Evolutionary conservation across 2,797 vertebrate species (phyloP).

Genomic region (Pygocentrus nattereri): DNA sequence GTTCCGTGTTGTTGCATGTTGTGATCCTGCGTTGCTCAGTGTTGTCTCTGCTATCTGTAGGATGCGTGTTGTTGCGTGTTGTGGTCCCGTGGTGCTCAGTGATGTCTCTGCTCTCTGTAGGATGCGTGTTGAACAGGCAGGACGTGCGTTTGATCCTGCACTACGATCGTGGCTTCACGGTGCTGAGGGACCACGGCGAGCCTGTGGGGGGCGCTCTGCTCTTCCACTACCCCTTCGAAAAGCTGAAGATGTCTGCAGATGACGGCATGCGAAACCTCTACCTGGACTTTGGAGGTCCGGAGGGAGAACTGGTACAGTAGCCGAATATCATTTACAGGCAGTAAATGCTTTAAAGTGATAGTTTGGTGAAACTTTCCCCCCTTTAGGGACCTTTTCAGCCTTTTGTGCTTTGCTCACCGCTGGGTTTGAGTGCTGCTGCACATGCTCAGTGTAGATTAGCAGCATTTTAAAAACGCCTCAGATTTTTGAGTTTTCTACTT

Average conservation of each 20-base stretch:
- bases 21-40: too few species aligned
- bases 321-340: background rate
- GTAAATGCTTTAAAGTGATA: background rate
- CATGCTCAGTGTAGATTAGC: too few species aligned
- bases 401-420: too few species aligned
- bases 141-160: constrained; percentile 89
- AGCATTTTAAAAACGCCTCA: too few species aligned
- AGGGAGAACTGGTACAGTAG: constrained; percentile 91
- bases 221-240: constrained; percentile 92
- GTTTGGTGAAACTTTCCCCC: too few species aligned
- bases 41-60: too few species aligned
- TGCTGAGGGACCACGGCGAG: constrained; percentile 80
- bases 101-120: background rate
- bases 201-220: constrained; percentile 76
- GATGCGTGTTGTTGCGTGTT: background rate
- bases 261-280: constrained; percentile 92
- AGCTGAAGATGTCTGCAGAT: constrained; percentile 92
- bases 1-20: too few species aligned
- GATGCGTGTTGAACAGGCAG: constrained; percentile 85
- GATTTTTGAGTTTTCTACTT: too few species aligned
- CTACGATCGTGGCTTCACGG: constrained; percentile 92
- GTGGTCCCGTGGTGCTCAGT: too few species aligned
- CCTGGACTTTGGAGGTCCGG: constrained; percentile 94
- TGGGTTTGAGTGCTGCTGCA: too few species aligned
- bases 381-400: too few species aligned